Conservation (phyloP, 2,888 invertebrate genomes). For the Amorpha juglandis region DNA sequence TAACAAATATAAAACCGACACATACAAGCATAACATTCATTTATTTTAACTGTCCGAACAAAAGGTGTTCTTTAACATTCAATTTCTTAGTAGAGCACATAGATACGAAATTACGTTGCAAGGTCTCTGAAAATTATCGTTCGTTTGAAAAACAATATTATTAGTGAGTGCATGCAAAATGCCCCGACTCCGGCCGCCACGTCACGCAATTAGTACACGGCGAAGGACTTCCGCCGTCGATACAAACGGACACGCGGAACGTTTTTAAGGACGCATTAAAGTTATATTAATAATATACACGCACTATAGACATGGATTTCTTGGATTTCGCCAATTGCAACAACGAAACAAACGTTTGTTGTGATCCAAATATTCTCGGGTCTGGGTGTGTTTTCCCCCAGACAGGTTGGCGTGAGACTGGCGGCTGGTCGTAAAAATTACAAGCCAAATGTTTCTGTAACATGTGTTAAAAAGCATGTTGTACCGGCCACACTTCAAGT, state of each 20-base stretch:
- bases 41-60: not conserved
- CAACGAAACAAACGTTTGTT: too few relatives aligned
- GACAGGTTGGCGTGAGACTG: too few relatives aligned
- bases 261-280: not conserved
- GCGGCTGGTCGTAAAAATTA: too few relatives aligned
- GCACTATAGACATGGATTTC: too few relatives aligned
- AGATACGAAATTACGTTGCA: conserved; percentile 30
- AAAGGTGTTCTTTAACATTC: not conserved
- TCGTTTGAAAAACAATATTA: conserved; percentile 39
- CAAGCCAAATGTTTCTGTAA: too few relatives aligned
- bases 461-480: too few relatives aligned
- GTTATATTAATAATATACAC: not conserved
- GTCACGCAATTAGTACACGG: conserved; percentile 56
- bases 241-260: conserved; percentile 35
- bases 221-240: conserved; percentile 58
- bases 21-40: not conserved
- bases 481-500: too few relatives aligned
- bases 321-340: too few relatives aligned
- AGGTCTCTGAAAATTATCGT: conserved; percentile 43
- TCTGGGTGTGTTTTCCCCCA: too few relatives aligned
- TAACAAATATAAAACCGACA: too few relatives aligned
- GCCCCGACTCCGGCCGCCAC: conserved; percentile 37
- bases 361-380: too few relatives aligned
- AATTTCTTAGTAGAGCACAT: conserved; percentile 8
- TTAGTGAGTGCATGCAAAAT: conserved; percentile 40